Evolutionary conservation across 2,888 invertebrate genomes (phyloP), one percentile per base, ranked within the genome.

Genomic region (Scelioninae gen. 1): DNA sequence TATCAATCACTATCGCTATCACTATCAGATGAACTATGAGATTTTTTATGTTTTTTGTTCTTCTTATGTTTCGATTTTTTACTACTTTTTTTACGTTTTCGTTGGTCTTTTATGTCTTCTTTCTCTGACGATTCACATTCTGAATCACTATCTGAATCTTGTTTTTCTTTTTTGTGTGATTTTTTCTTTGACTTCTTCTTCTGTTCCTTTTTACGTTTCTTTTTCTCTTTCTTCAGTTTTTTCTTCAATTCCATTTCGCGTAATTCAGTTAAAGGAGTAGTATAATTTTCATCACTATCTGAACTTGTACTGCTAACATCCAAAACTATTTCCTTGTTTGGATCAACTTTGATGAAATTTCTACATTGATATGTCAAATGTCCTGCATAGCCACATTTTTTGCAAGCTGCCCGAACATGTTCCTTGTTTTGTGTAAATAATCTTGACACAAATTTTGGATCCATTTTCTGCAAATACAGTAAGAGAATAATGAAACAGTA

Each of bases 271-370:
- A 98, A 92, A 0, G 98, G 98, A 0, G 97, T 97, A 1, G 95
- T 93, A 90, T 97, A 97, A 85, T 98, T 96, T 79, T 95, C 94
- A 84, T 96, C 96, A 23, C 96, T 96, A 88, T 98, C 98, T 81
- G 97, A 98, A 88, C 98, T 98, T 5, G 98, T 98, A 88, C 98
- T 98, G 90, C 98, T 98, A 0, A 98, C 97, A 91, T 98, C 98
- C 74, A 98, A 92, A 1, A 98, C 96, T 87, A 97, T 96, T 90
- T 98, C 98, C 91, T 97, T 98, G 90, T 97, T 96, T 0, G 98
- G 98, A 90, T 98, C 98, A 31, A 98, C 95, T 94, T 98, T 97
- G 75, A 98, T 95, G 92, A 98, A 98, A 93, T 99, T 99, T 87
- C 98, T 94, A 90, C 98, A 99, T 91, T 99, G 98, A 92, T 96